Evolutionary conservation across 2,888 invertebrate genomes (phyloP).

Genomic region (Apodemia hepburni): DNA sequence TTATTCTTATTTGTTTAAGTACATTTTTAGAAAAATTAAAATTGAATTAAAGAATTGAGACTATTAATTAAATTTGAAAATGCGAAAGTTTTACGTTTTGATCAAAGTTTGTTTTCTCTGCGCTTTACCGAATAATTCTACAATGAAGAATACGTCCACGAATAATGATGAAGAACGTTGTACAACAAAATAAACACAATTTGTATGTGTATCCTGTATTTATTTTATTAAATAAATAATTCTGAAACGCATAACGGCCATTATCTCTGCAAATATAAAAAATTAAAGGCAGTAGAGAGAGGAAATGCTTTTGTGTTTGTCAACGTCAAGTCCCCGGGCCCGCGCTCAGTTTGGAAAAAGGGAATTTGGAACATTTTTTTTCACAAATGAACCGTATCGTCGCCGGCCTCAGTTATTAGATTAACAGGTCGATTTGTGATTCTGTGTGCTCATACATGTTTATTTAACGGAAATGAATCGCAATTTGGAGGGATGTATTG

Average conservation of each 20-base stretch:
- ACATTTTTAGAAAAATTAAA: no score
- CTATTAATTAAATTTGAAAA: neutral
- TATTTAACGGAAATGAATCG: constrained; percentile 79
- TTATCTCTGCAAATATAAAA: constrained; percentile 68
- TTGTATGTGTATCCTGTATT: neutral
- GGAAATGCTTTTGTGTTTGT: constrained; percentile 76
- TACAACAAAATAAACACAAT: constrained; percentile 1
- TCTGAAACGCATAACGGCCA: constrained; percentile 54
- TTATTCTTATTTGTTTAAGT: no score
- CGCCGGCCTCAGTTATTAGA: constrained; percentile 70
- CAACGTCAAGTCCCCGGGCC: constrained; percentile 66
- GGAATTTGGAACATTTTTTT: constrained; percentile 67
- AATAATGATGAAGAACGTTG: neutral
- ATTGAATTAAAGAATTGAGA: no score
- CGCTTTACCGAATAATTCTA: neutral
- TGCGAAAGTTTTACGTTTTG: neutral
- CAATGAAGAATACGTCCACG: neutral
- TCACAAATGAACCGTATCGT: constrained; percentile 74
- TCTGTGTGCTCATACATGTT: constrained; percentile 75
- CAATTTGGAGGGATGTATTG: constrained; percentile 62
- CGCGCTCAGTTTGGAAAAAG: constrained; percentile 47
- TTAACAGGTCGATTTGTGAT: constrained; percentile 79
- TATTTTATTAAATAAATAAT: constrained; percentile 6
- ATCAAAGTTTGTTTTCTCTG: neutral
- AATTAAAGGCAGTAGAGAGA: constrained; percentile 51